These are phyloP conservation scores for Reticulitermes speratus DNA, from an alignment of 1,140 invertebrate genomes.

Conservation along the genomic window DNA sequence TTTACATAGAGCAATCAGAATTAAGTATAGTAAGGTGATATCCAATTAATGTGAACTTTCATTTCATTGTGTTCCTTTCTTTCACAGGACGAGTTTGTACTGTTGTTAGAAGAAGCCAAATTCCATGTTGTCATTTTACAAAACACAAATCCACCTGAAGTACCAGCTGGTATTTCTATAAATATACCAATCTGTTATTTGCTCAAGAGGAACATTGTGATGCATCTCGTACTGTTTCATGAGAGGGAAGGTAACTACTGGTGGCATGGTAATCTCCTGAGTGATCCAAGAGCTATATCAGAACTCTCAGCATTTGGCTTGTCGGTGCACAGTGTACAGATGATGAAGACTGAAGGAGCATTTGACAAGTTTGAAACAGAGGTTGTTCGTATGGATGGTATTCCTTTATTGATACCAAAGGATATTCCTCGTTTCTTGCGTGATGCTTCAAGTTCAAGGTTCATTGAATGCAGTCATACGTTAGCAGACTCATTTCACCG, in stretches of 20 bases:
- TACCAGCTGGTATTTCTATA: slow-evolving; percentile 15
- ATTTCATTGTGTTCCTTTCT: too few species aligned
- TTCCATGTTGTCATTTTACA: too few species aligned
- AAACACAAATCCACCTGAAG: too few species aligned
- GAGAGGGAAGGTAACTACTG: slow-evolving; percentile 38
- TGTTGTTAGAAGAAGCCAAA: not conserved
- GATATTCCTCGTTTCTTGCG: slow-evolving; percentile 27
- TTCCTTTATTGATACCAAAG: slow-evolving; percentile 27
- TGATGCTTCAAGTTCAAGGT: slow-evolving; percentile 28
- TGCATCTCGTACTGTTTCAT: slow-evolving; percentile 32
- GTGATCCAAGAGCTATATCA: slow-evolving; percentile 35
- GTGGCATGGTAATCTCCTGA: slow-evolving; percentile 40
- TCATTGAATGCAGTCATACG: slow-evolving; percentile 41
- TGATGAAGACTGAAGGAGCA: slow-evolving; percentile 37
- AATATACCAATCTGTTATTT: slow-evolving; percentile 30
- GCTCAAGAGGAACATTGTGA: slow-evolving; percentile 28
- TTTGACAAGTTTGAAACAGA: slow-evolving; percentile 37
- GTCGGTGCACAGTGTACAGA: slow-evolving; percentile 34
- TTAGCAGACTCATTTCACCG: slow-evolving; percentile 46
- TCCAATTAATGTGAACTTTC: too few species aligned
- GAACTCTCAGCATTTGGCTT: slow-evolving; percentile 36
- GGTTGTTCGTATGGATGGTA: not conserved
- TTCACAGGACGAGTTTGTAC: slow-evolving; percentile 23
- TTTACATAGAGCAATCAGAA: too few species aligned
- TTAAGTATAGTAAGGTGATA: too few species aligned